Conservation (phyloP, 2,888 invertebrate genomes). For the Lycophotia porphyrea region DNA sequence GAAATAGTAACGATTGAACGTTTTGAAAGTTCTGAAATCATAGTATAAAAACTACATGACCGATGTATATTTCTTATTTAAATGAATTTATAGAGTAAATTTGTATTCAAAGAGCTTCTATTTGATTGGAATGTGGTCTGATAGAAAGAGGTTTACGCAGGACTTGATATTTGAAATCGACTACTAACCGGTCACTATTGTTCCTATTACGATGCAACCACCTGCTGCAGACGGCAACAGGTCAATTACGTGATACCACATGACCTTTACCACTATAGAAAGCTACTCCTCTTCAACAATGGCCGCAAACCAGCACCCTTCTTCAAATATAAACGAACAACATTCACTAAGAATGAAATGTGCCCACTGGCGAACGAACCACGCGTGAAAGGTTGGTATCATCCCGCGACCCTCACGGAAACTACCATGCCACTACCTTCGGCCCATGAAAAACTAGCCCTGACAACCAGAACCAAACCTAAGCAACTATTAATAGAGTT, state of each 20-base stretch:
- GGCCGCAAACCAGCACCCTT: slow-evolving; percentile 46
- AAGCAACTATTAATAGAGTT: slow-evolving; percentile 17
- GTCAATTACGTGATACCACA: slow-evolving; percentile 59
- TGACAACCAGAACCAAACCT: slow-evolving; percentile 44
- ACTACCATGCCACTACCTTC: slow-evolving; percentile 74
- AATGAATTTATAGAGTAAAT: no score
- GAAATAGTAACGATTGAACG: not conserved
- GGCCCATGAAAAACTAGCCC: slow-evolving; percentile 60
- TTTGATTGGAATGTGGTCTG: not conserved
- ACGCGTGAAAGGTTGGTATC: slow-evolving; percentile 89
- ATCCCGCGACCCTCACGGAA: slow-evolving; percentile 88
- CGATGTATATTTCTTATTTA: no score
- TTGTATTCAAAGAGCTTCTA: not conserved
- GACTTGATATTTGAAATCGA: slow-evolving; percentile 3
- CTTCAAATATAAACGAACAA: slow-evolving; percentile 51
- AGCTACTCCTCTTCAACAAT: slow-evolving; percentile 56
- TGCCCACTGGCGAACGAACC: slow-evolving; percentile 82
- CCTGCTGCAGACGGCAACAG: slow-evolving; percentile 30
- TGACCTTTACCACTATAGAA: slow-evolving; percentile 50
- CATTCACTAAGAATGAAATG: slow-evolving; percentile 59
- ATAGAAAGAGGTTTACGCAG: not conserved
- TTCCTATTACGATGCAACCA: slow-evolving; percentile 21
- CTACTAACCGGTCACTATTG: slow-evolving; percentile 52
- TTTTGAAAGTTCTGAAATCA: not conserved
- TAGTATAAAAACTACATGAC: not conserved